Evolutionary conservation across 2,888 invertebrate genomes (phyloP).

Genomic region (Melieria crassipennis): DNA sequence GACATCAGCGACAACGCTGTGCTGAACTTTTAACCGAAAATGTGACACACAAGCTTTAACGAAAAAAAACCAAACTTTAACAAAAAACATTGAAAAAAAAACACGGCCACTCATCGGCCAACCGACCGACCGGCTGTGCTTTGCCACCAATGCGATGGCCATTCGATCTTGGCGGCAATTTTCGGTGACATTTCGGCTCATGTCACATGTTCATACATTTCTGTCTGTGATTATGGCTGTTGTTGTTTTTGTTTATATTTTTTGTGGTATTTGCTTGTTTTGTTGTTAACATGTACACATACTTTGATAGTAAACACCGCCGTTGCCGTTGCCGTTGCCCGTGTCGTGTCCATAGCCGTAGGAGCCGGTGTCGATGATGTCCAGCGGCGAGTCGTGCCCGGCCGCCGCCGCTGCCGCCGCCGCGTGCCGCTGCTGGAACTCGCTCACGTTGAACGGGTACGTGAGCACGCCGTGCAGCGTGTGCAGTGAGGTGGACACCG

Average conservation of each 20-base stretch:
- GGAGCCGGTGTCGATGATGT: conserved; percentile 59
- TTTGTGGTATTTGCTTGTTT: conserved; percentile 3
- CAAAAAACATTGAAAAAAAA: too few species aligned
- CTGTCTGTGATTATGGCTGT: background rate
- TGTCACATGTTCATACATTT: too few species aligned
- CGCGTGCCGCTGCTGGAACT: conserved; percentile 63
- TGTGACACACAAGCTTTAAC: too few species aligned
- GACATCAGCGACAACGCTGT: too few species aligned
- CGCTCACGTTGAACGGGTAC: conserved; percentile 66
- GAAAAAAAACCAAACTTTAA: too few species aligned
- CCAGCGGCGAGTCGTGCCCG: conserved; percentile 58
- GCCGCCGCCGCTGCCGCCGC: conserved; percentile 52
- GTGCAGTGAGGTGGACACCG: conserved; percentile 47
- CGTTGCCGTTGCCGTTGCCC: conserved; percentile 40
- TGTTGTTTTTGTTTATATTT: background rate
- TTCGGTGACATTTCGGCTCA: too few species aligned
- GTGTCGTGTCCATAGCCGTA: conserved; percentile 47
- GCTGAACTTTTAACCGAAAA: too few species aligned
- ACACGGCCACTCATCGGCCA: too few species aligned
- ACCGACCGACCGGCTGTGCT: too few species aligned
- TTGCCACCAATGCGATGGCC: too few species aligned
- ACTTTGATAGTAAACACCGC: conserved; percentile 64
- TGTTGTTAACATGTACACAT: conserved; percentile 54
- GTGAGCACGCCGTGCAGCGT: conserved; percentile 56
- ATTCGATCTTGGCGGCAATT: too few species aligned